These are phyloP conservation scores for Recurvirostra avosetta DNA, from an alignment of 2,113 vertebrate species.

Conservation along the genomic window DNA sequence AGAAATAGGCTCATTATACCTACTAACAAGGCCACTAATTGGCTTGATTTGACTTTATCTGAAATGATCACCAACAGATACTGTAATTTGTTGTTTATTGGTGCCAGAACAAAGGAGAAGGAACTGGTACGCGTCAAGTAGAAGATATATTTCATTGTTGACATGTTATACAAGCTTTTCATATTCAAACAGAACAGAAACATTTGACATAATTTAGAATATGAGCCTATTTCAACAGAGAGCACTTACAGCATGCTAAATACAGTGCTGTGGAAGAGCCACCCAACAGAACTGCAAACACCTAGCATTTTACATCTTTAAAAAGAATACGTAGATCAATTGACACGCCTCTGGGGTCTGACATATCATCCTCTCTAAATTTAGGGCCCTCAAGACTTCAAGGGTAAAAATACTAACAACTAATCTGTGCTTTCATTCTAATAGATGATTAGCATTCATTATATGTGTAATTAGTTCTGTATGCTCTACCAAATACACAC, in stretches of 20 bases:
- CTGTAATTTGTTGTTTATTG: conserved; percentile 61
- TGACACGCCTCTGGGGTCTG: conserved; percentile 69
- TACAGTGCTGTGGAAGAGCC: conserved; percentile 68
- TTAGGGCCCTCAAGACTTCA: conserved; percentile 69
- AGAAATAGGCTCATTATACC: conserved; percentile 78
- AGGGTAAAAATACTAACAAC: conserved; percentile 76
- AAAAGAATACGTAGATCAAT: conserved; percentile 65
- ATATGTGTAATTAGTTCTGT: conserved; percentile 75
- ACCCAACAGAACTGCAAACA: conserved; percentile 68
- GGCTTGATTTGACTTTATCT: conserved; percentile 75
- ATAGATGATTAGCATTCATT: conserved; percentile 79
- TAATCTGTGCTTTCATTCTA: conserved; percentile 81
- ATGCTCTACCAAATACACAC: conserved; percentile 74
- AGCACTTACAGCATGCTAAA: conserved; percentile 77
- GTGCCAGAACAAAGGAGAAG: conserved; percentile 65
- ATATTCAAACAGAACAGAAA: conserved; percentile 70
- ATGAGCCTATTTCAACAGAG: conserved; percentile 76
- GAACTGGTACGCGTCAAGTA: conserved; percentile 60
- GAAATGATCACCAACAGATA: conserved; percentile 73
- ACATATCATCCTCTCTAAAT: conserved; percentile 67
- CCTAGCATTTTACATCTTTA: conserved; percentile 68
- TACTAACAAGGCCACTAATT: conserved; percentile 76
- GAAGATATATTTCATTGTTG: conserved; percentile 66
- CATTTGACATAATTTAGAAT: conserved; percentile 71
- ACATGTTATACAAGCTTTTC: conserved; percentile 69